Evolutionary conservation across 2,888 invertebrate species (phyloP).

Genomic region (Hypomecis atomaria): DNA sequence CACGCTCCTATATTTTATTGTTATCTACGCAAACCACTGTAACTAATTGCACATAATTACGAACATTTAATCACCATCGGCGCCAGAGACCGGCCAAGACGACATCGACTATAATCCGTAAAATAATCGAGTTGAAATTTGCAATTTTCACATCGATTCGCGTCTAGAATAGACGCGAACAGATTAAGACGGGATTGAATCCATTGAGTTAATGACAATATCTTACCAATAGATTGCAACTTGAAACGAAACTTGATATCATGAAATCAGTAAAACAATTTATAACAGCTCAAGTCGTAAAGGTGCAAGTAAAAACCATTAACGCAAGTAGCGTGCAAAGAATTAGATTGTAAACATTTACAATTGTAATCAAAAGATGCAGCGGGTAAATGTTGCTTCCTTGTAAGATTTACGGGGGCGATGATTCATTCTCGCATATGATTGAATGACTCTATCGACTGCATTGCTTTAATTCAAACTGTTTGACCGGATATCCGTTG

Average conservation of each 20-base stretch:
- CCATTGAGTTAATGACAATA: conserved; percentile 19
- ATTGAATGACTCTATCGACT: conserved; percentile 16
- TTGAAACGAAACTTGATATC: conserved; percentile 14
- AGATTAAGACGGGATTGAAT: conserved; percentile 17
- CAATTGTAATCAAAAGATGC: conserved; percentile 22
- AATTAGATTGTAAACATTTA: conserved; percentile 16
- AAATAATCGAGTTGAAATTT: conserved; percentile 13
- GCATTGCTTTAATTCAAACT: conserved; percentile 2
- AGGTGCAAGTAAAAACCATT: background rate
- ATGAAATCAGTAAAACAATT: background rate
- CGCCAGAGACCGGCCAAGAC: conserved; percentile 23
- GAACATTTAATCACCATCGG: conserved; percentile 29
- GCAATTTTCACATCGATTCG: conserved; percentile 21
- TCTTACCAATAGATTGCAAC: conserved; percentile 14
- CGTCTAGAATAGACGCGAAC: conserved; percentile 13
- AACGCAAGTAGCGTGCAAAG: conserved; percentile 1
- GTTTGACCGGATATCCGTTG: conserved; percentile 23
- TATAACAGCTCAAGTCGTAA: conserved; percentile 11
- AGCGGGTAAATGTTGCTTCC: conserved; percentile 20
- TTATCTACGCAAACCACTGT: conserved; percentile 35
- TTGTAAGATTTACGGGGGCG: conserved; percentile 11
- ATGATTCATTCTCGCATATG: conserved; percentile 26
- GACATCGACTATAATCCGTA: conserved; percentile 16
- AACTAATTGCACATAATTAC: conserved; percentile 37
- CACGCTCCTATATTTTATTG: conserved; percentile 42